phyloP scores from a whole-genome alignment of 2,888 invertebrate species.

The Rutpela maculata region DNA sequence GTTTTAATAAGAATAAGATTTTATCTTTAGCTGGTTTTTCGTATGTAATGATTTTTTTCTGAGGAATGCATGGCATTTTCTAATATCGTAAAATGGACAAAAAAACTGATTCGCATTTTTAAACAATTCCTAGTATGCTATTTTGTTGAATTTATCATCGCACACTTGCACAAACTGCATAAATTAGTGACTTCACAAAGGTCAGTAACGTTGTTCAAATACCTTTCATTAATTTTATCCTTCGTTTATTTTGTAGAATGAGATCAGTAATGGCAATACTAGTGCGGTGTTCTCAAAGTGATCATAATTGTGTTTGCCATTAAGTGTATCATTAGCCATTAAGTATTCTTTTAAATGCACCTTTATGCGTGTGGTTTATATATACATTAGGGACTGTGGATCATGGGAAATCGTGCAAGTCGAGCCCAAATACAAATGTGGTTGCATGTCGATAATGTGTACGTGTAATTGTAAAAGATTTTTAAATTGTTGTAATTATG shows the following conservation, averaged over 20 bases:
- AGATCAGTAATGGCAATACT: neutral
- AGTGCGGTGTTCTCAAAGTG: neutral
- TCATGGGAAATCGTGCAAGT: no score
- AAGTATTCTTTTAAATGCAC: neutral
- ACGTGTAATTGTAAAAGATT: no score
- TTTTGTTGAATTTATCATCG: neutral
- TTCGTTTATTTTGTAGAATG: neutral
- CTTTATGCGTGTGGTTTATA: constrained; percentile 2
- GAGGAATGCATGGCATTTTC: no score
- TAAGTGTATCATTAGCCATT: neutral
- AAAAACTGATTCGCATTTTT: neutral
- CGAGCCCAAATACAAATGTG: no score
- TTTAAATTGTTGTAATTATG: no score
- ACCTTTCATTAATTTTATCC: constrained; percentile 2
- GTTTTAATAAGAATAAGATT: no score
- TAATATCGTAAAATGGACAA: neutral
- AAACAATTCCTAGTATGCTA: neutral
- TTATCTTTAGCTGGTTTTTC: no score
- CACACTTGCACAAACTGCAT: neutral
- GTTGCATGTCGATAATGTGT: no score
- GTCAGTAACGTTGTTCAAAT: neutral
- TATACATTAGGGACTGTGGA: neutral
- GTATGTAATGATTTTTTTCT: no score
- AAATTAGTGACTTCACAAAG: neutral
- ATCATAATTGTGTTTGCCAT: neutral